Conservation (phyloP, 2,888 invertebrate genomes). For the Xanthorhoe designata region DNA sequence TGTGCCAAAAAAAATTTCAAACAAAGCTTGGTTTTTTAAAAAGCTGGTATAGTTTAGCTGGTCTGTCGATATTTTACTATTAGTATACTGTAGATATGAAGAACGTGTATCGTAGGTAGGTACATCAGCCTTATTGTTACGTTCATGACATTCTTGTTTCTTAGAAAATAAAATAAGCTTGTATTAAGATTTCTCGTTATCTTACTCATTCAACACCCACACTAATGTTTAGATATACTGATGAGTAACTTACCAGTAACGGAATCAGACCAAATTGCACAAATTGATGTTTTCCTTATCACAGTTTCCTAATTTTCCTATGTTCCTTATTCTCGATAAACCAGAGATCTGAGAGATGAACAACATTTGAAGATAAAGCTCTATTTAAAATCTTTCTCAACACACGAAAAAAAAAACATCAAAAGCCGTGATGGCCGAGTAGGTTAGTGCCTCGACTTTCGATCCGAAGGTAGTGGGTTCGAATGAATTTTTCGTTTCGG, state of each 20-base stretch:
- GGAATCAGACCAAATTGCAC: slow-evolving; percentile 6
- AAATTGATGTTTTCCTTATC: background rate
- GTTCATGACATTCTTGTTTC: background rate
- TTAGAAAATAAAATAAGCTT: background rate
- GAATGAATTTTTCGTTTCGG: too few species aligned
- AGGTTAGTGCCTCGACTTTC: too few species aligned
- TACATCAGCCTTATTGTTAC: background rate
- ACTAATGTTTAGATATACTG: slow-evolving; percentile 1
- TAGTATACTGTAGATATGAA: too few species aligned
- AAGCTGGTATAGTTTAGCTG: too few species aligned
- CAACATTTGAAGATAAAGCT: background rate
- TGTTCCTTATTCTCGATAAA: background rate
- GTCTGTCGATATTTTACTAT: too few species aligned
- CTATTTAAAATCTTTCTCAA: background rate
- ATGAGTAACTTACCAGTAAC: slow-evolving; percentile 12
- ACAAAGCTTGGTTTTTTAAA: too few species aligned
- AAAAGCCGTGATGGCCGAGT: too few species aligned
- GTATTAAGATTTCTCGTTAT: slow-evolving; percentile 13
- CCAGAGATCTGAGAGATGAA: background rate
- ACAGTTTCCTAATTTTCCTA: background rate
- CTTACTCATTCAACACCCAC: slow-evolving; percentile 14
- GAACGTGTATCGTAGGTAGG: too few species aligned
- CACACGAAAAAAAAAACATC: too few species aligned
- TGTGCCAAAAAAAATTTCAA: too few species aligned
- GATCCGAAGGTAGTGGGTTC: too few species aligned